Evolutionary conservation across 2,797 vertebrate genomes (phyloP).

Genomic region (Myotis findleyi): DNA sequence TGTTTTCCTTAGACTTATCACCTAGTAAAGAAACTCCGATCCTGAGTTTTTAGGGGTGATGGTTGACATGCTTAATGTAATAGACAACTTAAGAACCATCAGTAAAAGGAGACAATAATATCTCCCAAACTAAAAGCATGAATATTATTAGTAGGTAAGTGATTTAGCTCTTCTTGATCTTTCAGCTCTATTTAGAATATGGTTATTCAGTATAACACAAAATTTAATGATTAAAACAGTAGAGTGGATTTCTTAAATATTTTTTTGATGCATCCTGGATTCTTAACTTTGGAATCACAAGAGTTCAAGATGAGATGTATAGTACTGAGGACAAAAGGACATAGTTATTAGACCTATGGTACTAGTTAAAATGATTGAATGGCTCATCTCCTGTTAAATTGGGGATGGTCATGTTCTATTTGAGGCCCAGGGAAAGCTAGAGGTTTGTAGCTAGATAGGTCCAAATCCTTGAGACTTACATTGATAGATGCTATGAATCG

Average conservation of each 20-base stretch:
- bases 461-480: not conserved
- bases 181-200: not conserved
- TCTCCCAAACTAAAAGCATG: not conserved
- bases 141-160: not conserved
- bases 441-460: not conserved
- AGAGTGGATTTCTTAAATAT: not conserved
- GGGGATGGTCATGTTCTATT: not conserved
- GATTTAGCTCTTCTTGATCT: not conserved
- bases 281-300: not conserved
- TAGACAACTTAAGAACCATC: not conserved
- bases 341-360: not conserved
- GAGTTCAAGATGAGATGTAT: not conserved
- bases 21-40: not conserved
- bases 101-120: not conserved
- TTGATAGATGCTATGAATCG: not conserved
- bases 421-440: not conserved
- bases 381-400: not conserved
- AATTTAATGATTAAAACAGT: not conserved
- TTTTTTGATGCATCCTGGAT: not conserved
- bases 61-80: not conserved
- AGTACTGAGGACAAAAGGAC: not conserved
- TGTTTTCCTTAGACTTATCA: not conserved
- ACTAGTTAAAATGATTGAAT: not conserved
- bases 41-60: not conserved
- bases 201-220: not conserved